These are phyloP conservation scores for Lypha dubia DNA, from an alignment of 2,888 invertebrate species.

Conservation along the genomic window DNA sequence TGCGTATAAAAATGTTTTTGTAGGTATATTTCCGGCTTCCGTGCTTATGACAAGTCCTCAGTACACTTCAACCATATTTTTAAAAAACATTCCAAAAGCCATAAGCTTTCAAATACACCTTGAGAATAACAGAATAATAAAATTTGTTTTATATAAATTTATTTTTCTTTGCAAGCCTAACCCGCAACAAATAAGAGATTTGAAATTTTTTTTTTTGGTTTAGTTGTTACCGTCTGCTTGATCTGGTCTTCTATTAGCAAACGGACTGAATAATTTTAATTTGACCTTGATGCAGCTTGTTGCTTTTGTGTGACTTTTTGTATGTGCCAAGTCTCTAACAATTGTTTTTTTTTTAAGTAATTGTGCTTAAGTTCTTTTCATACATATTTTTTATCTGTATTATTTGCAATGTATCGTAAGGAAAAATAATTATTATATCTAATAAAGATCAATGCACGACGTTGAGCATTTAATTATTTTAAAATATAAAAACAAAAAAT, in stretches of 20 bases:
- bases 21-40: too few species aligned
- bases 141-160: too few species aligned
- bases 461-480: slow-evolving; percentile 8
- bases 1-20: too few species aligned
- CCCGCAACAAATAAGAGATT: too few species aligned
- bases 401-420: slow-evolving; percentile 24
- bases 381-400: background rate
- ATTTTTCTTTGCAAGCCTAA: too few species aligned
- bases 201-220: too few species aligned
- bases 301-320: background rate
- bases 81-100: too few species aligned
- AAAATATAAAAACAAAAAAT: background rate
- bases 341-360: background rate
- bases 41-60: too few species aligned
- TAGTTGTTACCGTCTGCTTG: background rate
- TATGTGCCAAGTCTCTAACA: background rate
- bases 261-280: background rate
- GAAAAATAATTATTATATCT: slow-evolving; percentile 31
- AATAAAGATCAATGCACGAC: slow-evolving; percentile 53
- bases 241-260: background rate
- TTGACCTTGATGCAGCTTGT: slow-evolving; percentile 1
- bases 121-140: too few species aligned
- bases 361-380: background rate
- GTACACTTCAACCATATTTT: too few species aligned
- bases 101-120: too few species aligned